Base-by-base conservation (phyloP, 2,888 invertebrate species). In the Chelonus formosanus region DNA sequence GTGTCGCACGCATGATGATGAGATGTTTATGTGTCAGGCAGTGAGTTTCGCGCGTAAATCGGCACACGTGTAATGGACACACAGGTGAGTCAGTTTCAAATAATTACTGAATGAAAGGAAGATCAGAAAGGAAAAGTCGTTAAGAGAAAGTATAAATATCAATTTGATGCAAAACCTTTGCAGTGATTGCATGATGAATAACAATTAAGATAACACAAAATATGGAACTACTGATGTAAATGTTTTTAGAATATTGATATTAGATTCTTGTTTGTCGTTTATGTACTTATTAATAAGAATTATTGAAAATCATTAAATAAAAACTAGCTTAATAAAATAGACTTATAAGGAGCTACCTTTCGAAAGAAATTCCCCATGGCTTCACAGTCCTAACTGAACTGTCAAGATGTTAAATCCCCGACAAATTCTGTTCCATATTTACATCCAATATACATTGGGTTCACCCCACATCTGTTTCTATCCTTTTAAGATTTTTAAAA, bases 311-410 rank as follows among this genome's bases (percentile, higher is more conserved):
- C 6, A 40, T 6, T 5, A 40, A 5, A n/a, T 45, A n/a, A 34
- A 47, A 34, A 4, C 45, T 7, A 32, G 1, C 3, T 40, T 4
- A 40, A 40, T 40, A 6, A 20, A 34, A 31, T 32, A n/a, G 31
- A 31, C 5, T 31, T 8, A 40, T 31, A 45, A 32, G 32, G 44
- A 53, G n/a, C 32, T 75, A 78, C 78, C 77, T 78, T 77, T 10
- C 65, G 69, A 47, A 77, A 34, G 67, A 74, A 62, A 75, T 75
- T 79, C 65, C 79, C 79, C 79, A 78, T 79, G 75, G 71, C 70
- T 75, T 73, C 67, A 70, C 61, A 62, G 68, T 31, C 47, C 31
- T 32, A 61, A 58, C 44, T 64, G 50, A 56, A 58, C 50, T 47
- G 34, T 56, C 32, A 58, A 54, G 54, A 59, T 62, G 67, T 69